Conservation (phyloP, 2,888 invertebrate genomes). For the Spodoptera exigua region DNA sequence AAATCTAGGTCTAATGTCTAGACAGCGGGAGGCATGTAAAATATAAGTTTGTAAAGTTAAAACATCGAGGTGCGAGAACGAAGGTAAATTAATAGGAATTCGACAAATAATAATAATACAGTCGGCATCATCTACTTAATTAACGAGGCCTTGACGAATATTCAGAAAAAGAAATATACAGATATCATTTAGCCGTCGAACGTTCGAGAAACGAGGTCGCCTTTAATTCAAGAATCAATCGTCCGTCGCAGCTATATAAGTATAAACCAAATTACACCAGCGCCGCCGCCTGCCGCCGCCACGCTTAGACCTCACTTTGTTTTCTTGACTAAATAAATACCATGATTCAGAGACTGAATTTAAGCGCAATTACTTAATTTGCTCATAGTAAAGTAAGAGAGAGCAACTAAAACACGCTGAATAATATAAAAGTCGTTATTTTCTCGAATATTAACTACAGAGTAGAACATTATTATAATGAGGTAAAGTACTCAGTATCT, state of each 20-base stretch:
- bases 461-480: no score
- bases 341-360: no score
- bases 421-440: background rate
- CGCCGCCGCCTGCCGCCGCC: background rate
- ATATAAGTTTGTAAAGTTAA: constrained; percentile 7
- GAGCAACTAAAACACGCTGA: no score
- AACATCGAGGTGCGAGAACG: constrained; percentile 2
- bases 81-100: constrained; percentile 15
- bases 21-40: constrained; percentile 11
- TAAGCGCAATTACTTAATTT: constrained; percentile 7
- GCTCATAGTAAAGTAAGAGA: constrained; percentile 5
- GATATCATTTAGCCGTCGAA: constrained; percentile 1
- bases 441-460: no score
- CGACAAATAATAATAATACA: constrained; percentile 11
- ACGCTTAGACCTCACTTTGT: no score
- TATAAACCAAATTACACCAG: background rate
- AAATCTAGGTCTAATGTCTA: constrained; percentile 22
- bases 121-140: constrained; percentile 7
- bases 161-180: constrained; percentile 4
- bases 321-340: constrained; percentile 1
- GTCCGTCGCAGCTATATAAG: constrained; percentile 8
- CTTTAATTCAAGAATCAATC: constrained; percentile 33
- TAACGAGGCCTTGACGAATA: constrained; percentile 13
- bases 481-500: no score
- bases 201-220: constrained; percentile 15